Evolutionary conservation across 2,797 vertebrate genomes (phyloP).

Genomic region (Delichon dasypus): DNA sequence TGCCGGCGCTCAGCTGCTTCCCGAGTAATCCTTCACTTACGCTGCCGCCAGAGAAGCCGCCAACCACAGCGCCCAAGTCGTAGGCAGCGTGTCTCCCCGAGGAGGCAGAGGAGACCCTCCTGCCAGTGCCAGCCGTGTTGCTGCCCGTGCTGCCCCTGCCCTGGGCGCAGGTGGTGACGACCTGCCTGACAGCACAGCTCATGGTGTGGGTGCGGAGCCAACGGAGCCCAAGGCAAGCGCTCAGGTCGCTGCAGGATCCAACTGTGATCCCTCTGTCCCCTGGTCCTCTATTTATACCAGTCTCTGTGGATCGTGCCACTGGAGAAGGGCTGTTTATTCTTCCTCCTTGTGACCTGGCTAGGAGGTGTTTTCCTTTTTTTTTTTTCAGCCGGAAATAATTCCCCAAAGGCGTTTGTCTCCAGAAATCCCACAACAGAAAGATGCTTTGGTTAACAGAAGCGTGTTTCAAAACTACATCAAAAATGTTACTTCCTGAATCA

Average conservation of each 20-base stretch:
- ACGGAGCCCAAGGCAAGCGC: conserved; percentile 32
- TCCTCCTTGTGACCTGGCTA: conserved; percentile 48
- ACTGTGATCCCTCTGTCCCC: conserved; percentile 5
- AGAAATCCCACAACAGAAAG: conserved; percentile 68
- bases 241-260: background rate
- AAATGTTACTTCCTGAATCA: conserved; percentile 68
- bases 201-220: background rate
- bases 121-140: background rate
- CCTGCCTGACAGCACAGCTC: conserved; percentile 61
- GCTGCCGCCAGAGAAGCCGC: conserved; percentile 35
- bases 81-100: conserved; percentile 18
- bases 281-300: conserved; percentile 61
- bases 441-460: conserved; percentile 70
- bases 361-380: background rate
- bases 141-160: conserved; percentile 37
- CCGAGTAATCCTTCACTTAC: conserved; percentile 37
- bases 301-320: background rate
- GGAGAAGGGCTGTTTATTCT: conserved; percentile 45
- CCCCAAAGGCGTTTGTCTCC: conserved; percentile 67
- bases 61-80: background rate
- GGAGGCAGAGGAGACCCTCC: conserved; percentile 41
- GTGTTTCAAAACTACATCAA: conserved; percentile 59
- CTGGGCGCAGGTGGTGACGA: conserved; percentile 27
- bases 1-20: conserved; percentile 20
- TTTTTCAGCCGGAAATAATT: conserved; percentile 46